Conservation (phyloP, 2,888 invertebrate genomes). For the Agrotis ipsilon region DNA sequence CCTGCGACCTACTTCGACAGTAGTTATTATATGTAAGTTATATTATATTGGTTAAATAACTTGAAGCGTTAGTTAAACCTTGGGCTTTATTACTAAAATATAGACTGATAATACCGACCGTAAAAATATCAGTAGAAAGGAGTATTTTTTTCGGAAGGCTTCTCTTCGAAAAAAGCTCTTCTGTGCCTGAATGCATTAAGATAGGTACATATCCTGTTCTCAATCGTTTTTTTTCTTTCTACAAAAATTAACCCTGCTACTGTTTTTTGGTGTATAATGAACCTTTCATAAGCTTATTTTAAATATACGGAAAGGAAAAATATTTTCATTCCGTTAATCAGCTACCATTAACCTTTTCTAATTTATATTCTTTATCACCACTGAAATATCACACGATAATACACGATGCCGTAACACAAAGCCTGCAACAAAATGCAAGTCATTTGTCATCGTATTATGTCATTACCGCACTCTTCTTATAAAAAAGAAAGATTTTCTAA, state of each 20-base stretch:
- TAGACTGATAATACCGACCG: fast-evolving
- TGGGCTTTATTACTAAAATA: background rate
- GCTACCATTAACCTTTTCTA: background rate
- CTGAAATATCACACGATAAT: constrained; percentile 3
- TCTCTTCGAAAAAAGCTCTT: no score
- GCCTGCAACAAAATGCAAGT: constrained; percentile 47
- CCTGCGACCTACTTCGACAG: constrained; percentile 29
- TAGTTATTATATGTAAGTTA: constrained; percentile 9
- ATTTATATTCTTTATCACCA: background rate
- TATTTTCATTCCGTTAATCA: no score
- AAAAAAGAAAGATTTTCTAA: constrained; percentile 54
- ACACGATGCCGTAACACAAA: constrained; percentile 22
- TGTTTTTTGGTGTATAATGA: background rate
- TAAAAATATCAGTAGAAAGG: background rate
- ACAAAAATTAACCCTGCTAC: background rate
- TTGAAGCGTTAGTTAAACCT: background rate
- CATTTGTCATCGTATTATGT: constrained; percentile 56
- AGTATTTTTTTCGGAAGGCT: background rate
- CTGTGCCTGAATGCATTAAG: no score
- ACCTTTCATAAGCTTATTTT: background rate
- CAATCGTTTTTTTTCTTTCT: no score
- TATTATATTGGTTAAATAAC: background rate
- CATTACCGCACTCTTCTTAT: constrained; percentile 44
- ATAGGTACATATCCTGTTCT: no score
- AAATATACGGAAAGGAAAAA: no score